Evolutionary conservation across 2,113 vertebrate genomes (phyloP).

Genomic region (Kryptolebias marmoratus): DNA sequence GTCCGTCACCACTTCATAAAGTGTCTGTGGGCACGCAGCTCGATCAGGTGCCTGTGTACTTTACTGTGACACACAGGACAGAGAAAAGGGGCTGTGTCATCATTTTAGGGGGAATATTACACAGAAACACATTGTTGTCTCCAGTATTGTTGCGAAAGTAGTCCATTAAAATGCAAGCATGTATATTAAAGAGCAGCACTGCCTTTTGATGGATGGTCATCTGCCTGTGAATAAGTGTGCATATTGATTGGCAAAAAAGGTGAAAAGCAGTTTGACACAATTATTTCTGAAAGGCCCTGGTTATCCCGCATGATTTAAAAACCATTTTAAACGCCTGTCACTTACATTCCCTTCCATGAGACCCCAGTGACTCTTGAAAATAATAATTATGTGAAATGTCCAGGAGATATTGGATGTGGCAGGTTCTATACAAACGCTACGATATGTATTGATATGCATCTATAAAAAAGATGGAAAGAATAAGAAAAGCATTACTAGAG

Average conservation of each 20-base stretch:
- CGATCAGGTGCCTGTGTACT: neutral
- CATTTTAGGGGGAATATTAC: constrained; percentile 75
- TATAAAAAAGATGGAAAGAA: constrained; percentile 62
- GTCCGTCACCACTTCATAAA: constrained; percentile 70
- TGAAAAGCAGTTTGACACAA: constrained; percentile 85
- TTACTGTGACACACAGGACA: neutral
- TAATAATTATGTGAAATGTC: constrained; percentile 85
- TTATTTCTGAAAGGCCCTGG: constrained; percentile 81
- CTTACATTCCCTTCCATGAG: constrained; percentile 81
- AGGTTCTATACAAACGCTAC: constrained; percentile 59
- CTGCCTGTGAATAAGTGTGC: constrained; percentile 80
- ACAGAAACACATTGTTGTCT: constrained; percentile 77
- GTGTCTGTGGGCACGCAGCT: constrained; percentile 4
- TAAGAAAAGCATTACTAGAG: constrained; percentile 63
- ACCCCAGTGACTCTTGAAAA: constrained; percentile 80
- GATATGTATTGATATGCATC: constrained; percentile 77
- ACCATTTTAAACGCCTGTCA: constrained; percentile 84
- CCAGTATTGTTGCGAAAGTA: constrained; percentile 80
- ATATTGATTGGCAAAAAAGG: constrained; percentile 85
- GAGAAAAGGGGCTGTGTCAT: constrained; percentile 73
- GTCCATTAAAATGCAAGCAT: constrained; percentile 84
- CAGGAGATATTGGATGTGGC: constrained; percentile 76
- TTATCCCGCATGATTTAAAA: constrained; percentile 82
- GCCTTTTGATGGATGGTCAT: constrained; percentile 79
- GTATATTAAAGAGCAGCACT: constrained; percentile 83